phyloP scores from a whole-genome alignment of 2,888 invertebrate genomes.

The Selenia dentaria region DNA sequence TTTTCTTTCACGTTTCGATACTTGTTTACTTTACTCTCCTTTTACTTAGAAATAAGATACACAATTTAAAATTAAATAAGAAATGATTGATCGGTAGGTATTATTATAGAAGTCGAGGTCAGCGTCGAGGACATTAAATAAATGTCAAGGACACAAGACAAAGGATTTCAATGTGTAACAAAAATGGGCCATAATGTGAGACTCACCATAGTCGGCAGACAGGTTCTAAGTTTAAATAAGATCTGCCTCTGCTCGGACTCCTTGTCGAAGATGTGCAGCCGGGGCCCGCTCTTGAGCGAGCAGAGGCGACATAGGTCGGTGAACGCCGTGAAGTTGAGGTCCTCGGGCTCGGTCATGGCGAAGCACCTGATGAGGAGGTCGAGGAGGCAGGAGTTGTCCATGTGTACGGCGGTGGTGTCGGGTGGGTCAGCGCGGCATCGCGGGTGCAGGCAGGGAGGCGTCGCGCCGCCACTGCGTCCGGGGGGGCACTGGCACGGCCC shows the following conservation, averaged over 20 bases:
- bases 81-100: neutral
- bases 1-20: slow-evolving; percentile 35
- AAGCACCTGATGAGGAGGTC: slow-evolving; percentile 85
- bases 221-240: slow-evolving; percentile 88
- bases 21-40: slow-evolving; percentile 35
- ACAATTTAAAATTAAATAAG: neutral
- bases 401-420: slow-evolving; percentile 80
- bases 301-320: slow-evolving; percentile 89
- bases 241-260: slow-evolving; percentile 89
- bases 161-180: slow-evolving; percentile 23
- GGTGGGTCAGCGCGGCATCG: slow-evolving; percentile 75
- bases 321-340: slow-evolving; percentile 88
- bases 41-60: slow-evolving; percentile 3
- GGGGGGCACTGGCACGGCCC: slow-evolving; percentile 74
- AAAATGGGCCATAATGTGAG: slow-evolving; percentile 6
- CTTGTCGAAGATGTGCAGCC: slow-evolving; percentile 89
- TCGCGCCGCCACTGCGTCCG: slow-evolving; percentile 80
- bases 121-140: slow-evolving; percentile 21
- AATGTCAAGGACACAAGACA: slow-evolving; percentile 37
- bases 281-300: slow-evolving; percentile 87
- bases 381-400: slow-evolving; percentile 85
- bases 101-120: slow-evolving; percentile 11
- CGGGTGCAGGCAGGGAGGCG: slow-evolving; percentile 77
- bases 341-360: slow-evolving; percentile 87
- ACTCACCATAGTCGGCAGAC: slow-evolving; percentile 88